Conservation (phyloP, 2,888 invertebrate species). For the Gasteruption jaculator region DNA sequence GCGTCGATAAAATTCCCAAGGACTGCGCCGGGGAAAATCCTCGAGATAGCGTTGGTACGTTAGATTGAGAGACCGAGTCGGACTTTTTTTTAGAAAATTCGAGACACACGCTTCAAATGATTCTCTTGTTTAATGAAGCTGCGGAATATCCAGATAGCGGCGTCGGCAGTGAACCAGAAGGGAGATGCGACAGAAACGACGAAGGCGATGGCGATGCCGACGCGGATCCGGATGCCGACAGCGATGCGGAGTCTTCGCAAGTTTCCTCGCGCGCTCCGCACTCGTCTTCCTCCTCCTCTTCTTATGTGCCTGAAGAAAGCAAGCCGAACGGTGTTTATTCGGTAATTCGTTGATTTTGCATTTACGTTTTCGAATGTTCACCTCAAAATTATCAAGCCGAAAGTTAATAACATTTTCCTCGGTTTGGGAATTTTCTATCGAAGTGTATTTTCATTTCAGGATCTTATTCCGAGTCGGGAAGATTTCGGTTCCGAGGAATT, state of each 20-base stretch:
- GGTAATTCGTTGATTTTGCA: constrained; percentile 27
- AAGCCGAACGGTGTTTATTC: constrained; percentile 48
- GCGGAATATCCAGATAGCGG: constrained; percentile 57
- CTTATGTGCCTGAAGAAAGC: constrained; percentile 45
- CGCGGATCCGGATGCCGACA: constrained; percentile 56
- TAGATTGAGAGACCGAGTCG: background rate
- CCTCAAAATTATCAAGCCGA: no score
- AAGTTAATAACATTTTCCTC: constrained; percentile 11
- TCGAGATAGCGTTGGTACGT: constrained; percentile 54
- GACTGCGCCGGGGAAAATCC: constrained; percentile 82
- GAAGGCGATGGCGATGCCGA: constrained; percentile 62
- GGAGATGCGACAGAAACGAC: constrained; percentile 53
- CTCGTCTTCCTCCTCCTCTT: no score
- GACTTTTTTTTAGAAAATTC: constrained; percentile 7
- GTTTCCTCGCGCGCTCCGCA: constrained; percentile 30
- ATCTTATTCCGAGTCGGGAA: constrained; percentile 39
- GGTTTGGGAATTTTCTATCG: no score
- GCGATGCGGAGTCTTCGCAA: constrained; percentile 52
- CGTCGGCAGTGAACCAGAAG: constrained; percentile 55
- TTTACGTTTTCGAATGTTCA: background rate
- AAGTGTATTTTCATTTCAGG: constrained; percentile 34
- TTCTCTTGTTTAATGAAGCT: constrained; percentile 31
- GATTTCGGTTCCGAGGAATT: constrained; percentile 38
- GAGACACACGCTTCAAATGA: constrained; percentile 1
- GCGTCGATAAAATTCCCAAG: constrained; percentile 82